Conservation (phyloP, 2,888 invertebrate species). For the Erebia aethiops region DNA sequence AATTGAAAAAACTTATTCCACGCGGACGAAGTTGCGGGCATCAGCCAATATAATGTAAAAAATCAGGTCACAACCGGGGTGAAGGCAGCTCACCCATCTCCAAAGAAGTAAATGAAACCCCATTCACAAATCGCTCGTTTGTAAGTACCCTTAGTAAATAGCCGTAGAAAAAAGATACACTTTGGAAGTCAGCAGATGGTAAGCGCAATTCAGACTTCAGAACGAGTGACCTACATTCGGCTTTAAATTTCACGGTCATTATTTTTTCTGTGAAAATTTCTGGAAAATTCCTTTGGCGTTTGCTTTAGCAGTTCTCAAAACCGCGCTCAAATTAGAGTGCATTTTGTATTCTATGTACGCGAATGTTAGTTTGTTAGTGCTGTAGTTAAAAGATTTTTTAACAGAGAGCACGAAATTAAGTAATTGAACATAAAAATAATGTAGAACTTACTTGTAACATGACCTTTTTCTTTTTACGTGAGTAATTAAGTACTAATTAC, state of each 20-base stretch:
- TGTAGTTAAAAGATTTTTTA: slow-evolving; percentile 12
- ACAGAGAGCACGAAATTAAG: slow-evolving; percentile 13
- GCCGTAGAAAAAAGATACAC: slow-evolving; percentile 21
- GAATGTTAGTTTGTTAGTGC: slow-evolving; percentile 9
- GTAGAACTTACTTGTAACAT: no score
- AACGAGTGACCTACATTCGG: slow-evolving; percentile 41
- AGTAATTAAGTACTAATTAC: no score
- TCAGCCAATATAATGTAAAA: no score
- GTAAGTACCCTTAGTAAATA: slow-evolving; percentile 27
- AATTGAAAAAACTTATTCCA: no score
- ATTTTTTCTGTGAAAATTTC: slow-evolving; percentile 14
- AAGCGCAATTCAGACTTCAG: slow-evolving; percentile 22
- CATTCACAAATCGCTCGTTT: neutral
- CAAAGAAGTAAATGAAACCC: neutral
- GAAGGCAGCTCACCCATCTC: no score
- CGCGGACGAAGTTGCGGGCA: no score
- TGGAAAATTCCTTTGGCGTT: slow-evolving; percentile 6
- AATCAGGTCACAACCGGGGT: no score
- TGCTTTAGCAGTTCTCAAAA: slow-evolving; percentile 14
- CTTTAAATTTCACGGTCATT: slow-evolving; percentile 40
- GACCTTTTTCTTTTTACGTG: no score
- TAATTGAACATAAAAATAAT: neutral
- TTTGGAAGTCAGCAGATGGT: slow-evolving; percentile 30
- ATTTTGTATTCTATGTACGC: slow-evolving; percentile 21
- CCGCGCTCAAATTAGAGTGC: slow-evolving; percentile 25